Percentiles rank a stretch among this genome's conserved stretches.
phyloP scores from a whole-genome alignment of 2,797 vertebrate species.

The Halcyon badia region DNA sequence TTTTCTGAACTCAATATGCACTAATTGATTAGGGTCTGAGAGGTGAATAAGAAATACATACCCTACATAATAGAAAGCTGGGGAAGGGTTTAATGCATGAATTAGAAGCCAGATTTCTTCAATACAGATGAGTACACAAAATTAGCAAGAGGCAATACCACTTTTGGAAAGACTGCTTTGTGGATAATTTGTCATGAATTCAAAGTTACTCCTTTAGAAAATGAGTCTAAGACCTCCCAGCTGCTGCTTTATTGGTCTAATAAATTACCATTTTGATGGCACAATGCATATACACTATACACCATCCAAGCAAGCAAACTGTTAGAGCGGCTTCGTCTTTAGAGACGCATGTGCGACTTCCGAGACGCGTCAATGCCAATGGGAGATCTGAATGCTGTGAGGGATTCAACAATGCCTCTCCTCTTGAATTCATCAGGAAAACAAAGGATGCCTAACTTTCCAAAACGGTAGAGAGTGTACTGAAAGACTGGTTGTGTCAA shows the following conservation, averaged over 20 bases:
- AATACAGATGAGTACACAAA: conserved; percentile 68
- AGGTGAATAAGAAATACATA: conserved; percentile 37
- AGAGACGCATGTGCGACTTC: neutral
- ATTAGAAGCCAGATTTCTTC: conserved; percentile 60
- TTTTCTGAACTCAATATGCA: conserved; percentile 24
- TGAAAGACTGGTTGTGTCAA: neutral
- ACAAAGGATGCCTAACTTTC: neutral
- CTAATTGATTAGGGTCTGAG: conserved; percentile 48
- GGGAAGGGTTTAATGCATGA: conserved; percentile 24
- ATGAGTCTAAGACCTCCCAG: conserved; percentile 71
- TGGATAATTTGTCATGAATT: conserved; percentile 65
- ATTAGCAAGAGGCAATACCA: conserved; percentile 63
- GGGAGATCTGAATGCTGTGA: neutral
- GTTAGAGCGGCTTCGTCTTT: neutral
- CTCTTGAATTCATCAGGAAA: neutral
- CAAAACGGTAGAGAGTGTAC: rapidly evolving
- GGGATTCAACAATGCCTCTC: neutral
- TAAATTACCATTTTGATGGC: conserved; percentile 55
- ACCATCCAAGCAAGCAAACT: conserved; percentile 22
- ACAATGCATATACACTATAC: neutral
- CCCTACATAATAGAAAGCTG: conserved; percentile 12
- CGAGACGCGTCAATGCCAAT: neutral
- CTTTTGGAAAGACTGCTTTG: conserved; percentile 64
- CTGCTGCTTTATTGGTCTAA: conserved; percentile 71
- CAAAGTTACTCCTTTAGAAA: conserved; percentile 70